Evolutionary conservation across 2,113 vertebrate genomes (phyloP), one percentile per base, ranked within the genome.

Genomic region (Chaetodon trifascialis): DNA sequence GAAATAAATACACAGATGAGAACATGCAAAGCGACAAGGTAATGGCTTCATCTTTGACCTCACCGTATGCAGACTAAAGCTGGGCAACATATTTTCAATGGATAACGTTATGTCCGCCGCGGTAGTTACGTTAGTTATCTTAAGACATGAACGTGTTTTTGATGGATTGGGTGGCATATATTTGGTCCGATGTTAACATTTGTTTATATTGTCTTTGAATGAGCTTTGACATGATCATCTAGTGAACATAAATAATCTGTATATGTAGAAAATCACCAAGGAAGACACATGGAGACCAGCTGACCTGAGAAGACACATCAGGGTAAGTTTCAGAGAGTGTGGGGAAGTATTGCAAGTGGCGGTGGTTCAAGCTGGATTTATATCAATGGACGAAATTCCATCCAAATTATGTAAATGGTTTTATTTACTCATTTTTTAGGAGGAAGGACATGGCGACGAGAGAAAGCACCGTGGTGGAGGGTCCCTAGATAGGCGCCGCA

Each of bases 261-360:
- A 79, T 81, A n/a, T 91, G 64, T 80, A 98, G 97, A 96, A 93
- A 95, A 92, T 95, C 92, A 96, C 95, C 55, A 99, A 94, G 94
- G 97, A 99, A 89, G 97, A 99, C 82, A 99, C 98, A 49, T 99
- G 98, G 98, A 97, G 92, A 92, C 73, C 96, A 80, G 96, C 97
- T 56, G 98, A 99, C 42, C 95, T 99, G 77, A 95, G 90, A 73
- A 97, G 86, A 90, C 94, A 98, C 67, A 91, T 99, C 34, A 90
- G 83, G 94, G 98, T 98, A 91, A 88, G 64, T 85, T 46, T 47
- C 0, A 34, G 1, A 42, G 76, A 85, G 85, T 89, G 81, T 42
- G 49, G 15, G 12, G 58, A 67, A 56, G 4, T 2, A 21, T 11
- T n/a, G 0, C 15, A 58, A 14, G 21, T 38, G 21, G 19, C 0